phyloP scores from a whole-genome alignment of 1,140 invertebrate species.

The Thaumetopoea pityocampa region DNA sequence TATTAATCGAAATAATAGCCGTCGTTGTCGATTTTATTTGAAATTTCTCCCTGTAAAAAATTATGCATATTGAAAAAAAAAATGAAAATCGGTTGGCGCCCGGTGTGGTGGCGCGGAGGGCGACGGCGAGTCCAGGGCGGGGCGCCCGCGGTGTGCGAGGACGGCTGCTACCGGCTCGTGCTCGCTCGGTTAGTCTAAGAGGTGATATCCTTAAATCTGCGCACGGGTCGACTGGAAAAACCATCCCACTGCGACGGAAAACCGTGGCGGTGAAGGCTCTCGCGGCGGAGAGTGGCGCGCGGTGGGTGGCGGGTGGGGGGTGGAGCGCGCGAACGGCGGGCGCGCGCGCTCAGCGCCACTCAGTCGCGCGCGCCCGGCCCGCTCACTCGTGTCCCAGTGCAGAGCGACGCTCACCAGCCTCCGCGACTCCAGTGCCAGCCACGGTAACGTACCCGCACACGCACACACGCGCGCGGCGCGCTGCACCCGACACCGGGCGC shows the following conservation, averaged over 20 bases:
- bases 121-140: too few species aligned
- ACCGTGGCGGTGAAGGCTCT: constrained; percentile 7
- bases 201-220: too few species aligned
- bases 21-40: too few species aligned
- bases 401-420: constrained; percentile 23
- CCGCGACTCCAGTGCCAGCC: constrained; percentile 24
- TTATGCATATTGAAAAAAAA: too few species aligned
- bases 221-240: constrained; percentile 5
- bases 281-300: constrained; percentile 4
- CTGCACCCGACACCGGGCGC: constrained; percentile 14
- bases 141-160: too few species aligned
- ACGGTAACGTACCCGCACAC: constrained; percentile 47
- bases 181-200: too few species aligned
- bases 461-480: constrained; percentile 25
- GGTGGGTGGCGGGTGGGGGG: constrained; percentile 18
- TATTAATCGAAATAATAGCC: too few species aligned
- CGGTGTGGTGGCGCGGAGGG: too few species aligned
- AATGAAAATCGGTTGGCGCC: too few species aligned
- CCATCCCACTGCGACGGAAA: constrained; percentile 2
- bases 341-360: constrained; percentile 34
- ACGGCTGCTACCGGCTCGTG: too few species aligned
- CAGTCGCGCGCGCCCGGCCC: constrained; percentile 40
- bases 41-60: too few species aligned
- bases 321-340: constrained; percentile 17
- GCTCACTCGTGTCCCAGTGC: constrained; percentile 27